Evolutionary conservation across 92 coral and sea anemone species (phyloP).

Genomic region (Zoanthus gigantus): DNA sequence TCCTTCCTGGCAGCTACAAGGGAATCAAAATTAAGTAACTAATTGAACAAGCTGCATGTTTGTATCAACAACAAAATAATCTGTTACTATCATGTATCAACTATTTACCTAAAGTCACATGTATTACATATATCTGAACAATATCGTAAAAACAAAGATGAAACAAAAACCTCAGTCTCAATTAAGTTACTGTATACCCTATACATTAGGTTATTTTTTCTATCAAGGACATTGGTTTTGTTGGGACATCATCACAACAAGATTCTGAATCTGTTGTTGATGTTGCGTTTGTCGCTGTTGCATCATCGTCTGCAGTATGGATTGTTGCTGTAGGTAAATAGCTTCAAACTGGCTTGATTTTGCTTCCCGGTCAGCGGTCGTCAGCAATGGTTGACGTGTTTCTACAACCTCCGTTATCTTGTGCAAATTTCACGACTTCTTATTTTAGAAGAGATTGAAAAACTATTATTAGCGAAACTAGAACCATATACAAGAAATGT

Average conservation of each 20-base stretch:
- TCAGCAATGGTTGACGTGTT: neutral
- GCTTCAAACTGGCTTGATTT: slow-evolving; percentile 16
- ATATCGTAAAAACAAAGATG: too few species aligned
- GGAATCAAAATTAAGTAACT: too few species aligned
- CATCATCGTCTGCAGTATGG: slow-evolving; percentile 17
- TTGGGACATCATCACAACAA: neutral
- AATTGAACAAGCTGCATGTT: too few species aligned
- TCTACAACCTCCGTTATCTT: slow-evolving; percentile 12
- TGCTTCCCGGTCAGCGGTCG: slow-evolving; percentile 4
- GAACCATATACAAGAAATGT: neutral
- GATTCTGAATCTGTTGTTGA: slow-evolving; percentile 15
- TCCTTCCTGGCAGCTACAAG: too few species aligned
- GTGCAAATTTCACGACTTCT: slow-evolving; percentile 6
- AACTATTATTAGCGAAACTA: neutral
- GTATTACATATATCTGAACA: too few species aligned
- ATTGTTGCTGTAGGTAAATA: slow-evolving; percentile 12
- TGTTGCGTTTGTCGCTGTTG: slow-evolving; percentile 35
- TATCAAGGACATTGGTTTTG: neutral
- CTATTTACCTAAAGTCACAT: too few species aligned
- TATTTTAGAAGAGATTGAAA: neutral
- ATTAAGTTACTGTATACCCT: too few species aligned
- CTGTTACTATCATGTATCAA: too few species aligned
- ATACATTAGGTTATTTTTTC: neutral
- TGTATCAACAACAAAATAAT: too few species aligned
- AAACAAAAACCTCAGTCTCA: too few species aligned